Base-by-base conservation (phyloP, 2,797 vertebrate species). In the Lutra lutra region DNA sequence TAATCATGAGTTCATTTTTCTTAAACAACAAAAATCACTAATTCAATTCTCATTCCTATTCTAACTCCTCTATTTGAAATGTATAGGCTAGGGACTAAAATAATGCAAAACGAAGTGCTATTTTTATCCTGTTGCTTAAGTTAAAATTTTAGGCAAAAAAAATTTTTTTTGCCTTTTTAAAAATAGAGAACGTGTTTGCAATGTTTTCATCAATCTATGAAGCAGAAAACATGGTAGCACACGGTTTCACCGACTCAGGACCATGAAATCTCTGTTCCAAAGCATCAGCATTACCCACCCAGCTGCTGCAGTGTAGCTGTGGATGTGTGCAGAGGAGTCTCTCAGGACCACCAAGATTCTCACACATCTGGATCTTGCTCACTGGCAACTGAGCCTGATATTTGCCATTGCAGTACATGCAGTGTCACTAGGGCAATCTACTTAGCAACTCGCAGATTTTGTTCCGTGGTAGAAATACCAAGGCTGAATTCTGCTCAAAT, bases 261-360 rank as follows among this genome's bases (percentile, higher is more conserved):
- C 84, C 43, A 29, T 54, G 75, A 80, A 91, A n/a, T 46, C 87
- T 97, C 88, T 62, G 79, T 77, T 79, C 79, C 75, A 35, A 32
- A 82, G 91, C 75, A 40, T 46, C 88, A 27, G 51, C 40, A 87
- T 82, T 70, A 38, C 72, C 93, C 38, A 77, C 48, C 79, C 94
- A 92, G 97, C 89, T 94, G 96, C 95, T 58, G n/a, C 70, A n/a
- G 1, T 4, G 68, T 38, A 56, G 68, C 79, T 62, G 56, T 13
- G 70, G 91, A 38, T 68, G 82, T 86, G 20, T 14, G 40, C 0
- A 0, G 21, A 40, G 12, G 18, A 46, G 4, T 94, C 94, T 95
- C 95, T 60, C 79, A 85, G 83, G 94, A 95, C 75, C 91, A 43
- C 84, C 83, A 58, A 91, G 93, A 72, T 82, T 86, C 95, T 93